Evolutionary conservation across 2,113 vertebrate genomes (phyloP).

Genomic region (Vulpes ferrilata): DNA sequence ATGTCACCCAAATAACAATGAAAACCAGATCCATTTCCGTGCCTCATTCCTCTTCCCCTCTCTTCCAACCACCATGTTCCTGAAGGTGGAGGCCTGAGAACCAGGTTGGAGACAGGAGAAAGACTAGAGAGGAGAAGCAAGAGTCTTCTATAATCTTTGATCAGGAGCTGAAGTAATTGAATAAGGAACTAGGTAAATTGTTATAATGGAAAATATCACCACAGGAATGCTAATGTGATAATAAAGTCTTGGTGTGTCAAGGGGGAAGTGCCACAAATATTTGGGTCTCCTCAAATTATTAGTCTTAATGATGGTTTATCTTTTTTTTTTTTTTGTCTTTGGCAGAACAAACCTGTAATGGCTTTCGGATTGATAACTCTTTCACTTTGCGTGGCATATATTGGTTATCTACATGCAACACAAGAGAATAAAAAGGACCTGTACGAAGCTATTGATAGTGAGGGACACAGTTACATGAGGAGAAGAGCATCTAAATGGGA

Average conservation of each 20-base stretch:
- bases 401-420: slow-evolving; percentile 95
- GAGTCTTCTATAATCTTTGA: neutral
- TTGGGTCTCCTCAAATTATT: slow-evolving; percentile 47
- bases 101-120: neutral
- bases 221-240: neutral
- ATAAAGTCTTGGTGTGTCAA: neutral
- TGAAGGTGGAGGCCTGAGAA: neutral
- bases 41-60: neutral
- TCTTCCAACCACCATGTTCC: neutral
- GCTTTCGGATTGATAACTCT: slow-evolving; percentile 93
- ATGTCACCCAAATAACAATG: neutral
- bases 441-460: slow-evolving; percentile 94
- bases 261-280: neutral
- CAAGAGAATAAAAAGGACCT: slow-evolving; percentile 94
- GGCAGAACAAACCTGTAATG: slow-evolving; percentile 97
- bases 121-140: neutral
- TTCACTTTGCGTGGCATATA: slow-evolving; percentile 94
- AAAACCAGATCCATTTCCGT: neutral
- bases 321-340: slow-evolving; percentile 58
- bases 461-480: slow-evolving; percentile 92
- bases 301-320: slow-evolving; percentile 54
- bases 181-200: slow-evolving; percentile 33
- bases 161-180: neutral
- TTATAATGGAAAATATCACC: neutral
- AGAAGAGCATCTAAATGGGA: slow-evolving; percentile 96